A percentile compares a stretch with the other conserved stretches of the same genome.
These are phyloP conservation scores for Drosophila yooni DNA, from an alignment of 2,888 invertebrate species.

Conservation along the genomic window DNA sequence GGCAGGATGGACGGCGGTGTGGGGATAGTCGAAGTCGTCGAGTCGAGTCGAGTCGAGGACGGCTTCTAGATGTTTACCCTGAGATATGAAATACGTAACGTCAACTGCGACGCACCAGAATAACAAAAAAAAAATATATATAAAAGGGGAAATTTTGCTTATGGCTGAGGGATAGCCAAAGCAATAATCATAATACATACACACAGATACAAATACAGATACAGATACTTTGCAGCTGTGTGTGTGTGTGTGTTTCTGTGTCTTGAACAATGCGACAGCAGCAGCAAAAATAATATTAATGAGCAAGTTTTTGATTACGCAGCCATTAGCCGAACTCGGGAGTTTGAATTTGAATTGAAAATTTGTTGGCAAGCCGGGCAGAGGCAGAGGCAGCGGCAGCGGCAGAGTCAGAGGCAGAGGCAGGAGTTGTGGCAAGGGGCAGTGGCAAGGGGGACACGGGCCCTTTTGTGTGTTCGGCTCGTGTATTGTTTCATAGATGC, in stretches of 20 bases:
- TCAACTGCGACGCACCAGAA: slow-evolving; percentile 36
- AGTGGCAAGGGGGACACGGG: not conserved
- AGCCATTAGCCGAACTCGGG: slow-evolving; percentile 59
- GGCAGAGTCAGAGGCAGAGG: not conserved
- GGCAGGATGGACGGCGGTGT: slow-evolving; percentile 16
- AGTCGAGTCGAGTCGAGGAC: slow-evolving; percentile 37
- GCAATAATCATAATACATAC: slow-evolving; percentile 66
- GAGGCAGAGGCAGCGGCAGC: not conserved
- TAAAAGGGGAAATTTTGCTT: slow-evolving; percentile 54
- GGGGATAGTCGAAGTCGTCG: slow-evolving; percentile 4
- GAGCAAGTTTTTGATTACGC: slow-evolving; percentile 75
- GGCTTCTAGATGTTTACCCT: slow-evolving; percentile 61
- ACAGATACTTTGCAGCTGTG: slow-evolving; percentile 36
- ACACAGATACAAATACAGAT: slow-evolving; percentile 35
- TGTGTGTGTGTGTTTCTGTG: slow-evolving; percentile 28
- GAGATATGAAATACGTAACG: slow-evolving; percentile 65
- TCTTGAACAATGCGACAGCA: slow-evolving; percentile 43
- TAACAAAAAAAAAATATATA: slow-evolving; percentile 1
- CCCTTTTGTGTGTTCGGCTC: slow-evolving; percentile 25
- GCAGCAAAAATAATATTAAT: slow-evolving; percentile 73
- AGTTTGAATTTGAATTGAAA: slow-evolving; percentile 59
- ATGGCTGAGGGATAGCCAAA: slow-evolving; percentile 53
- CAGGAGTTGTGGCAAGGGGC: not conserved
- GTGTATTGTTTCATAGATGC: slow-evolving; percentile 55
- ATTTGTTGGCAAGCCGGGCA: slow-evolving; percentile 16